Evolutionary conservation across 2,113 vertebrate genomes (phyloP).

Genomic region (Hylia prasina): DNA sequence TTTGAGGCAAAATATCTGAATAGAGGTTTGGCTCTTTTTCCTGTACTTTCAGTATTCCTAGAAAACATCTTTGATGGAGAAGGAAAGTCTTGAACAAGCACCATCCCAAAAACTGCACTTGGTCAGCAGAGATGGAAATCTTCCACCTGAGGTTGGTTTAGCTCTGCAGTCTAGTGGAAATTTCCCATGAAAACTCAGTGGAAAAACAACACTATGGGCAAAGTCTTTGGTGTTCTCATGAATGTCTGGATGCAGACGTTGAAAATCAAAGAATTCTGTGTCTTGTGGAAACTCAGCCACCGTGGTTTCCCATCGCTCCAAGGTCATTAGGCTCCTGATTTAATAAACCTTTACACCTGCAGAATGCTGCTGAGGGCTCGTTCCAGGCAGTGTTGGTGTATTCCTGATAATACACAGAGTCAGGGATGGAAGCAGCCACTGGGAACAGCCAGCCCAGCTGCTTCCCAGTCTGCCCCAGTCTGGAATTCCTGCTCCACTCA

Average conservation of each 20-base stretch:
- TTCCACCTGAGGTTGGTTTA: not conserved
- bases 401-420: not conserved
- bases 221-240: not conserved
- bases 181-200: not conserved
- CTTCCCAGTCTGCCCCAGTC: not conserved
- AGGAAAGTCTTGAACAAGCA: not conserved
- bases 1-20: not conserved
- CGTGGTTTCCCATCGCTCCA: fast-evolving
- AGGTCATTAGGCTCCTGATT: not conserved
- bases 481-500: not conserved
- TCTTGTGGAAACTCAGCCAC: not conserved
- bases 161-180: not conserved
- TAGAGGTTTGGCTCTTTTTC: not conserved
- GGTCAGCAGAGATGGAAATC: not conserved
- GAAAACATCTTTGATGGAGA: not conserved
- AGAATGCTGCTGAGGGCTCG: not conserved
- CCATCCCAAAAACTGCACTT: not conserved
- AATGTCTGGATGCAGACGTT: not conserved
- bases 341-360: not conserved
- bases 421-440: not conserved
- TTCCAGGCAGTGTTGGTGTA: fast-evolving
- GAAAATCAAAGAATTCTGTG: not conserved
- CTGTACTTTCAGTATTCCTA: not conserved
- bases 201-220: not conserved
- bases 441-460: not conserved